Conservation (phyloP, 2,888 invertebrate genomes). For the Diachrysia chrysitis region DNA sequence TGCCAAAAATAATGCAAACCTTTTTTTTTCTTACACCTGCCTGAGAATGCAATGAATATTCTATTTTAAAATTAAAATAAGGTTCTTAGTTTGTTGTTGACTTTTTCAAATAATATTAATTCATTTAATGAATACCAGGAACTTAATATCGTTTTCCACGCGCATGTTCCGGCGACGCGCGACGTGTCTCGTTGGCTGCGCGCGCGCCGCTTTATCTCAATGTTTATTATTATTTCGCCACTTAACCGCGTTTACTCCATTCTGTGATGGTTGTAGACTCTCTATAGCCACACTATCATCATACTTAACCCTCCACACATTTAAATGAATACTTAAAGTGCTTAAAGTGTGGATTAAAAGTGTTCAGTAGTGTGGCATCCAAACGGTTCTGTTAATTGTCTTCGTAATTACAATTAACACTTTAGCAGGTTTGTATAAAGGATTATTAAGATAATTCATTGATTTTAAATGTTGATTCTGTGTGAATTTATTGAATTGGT, state of each 20-base stretch:
- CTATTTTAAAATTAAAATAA: too few species aligned
- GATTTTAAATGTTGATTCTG: constrained; percentile 36
- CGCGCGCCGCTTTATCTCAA: constrained; percentile 55
- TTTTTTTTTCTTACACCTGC: too few species aligned
- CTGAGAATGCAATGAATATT: too few species aligned
- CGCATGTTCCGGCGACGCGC: constrained; percentile 14
- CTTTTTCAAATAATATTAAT: neutral
- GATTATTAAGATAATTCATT: constrained; percentile 17
- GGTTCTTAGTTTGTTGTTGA: too few species aligned
- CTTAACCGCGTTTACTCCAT: constrained; percentile 27
- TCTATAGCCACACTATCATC: constrained; percentile 21
- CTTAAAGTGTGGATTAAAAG: constrained; percentile 34
- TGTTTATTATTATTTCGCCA: constrained; percentile 56
- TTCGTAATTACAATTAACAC: constrained; percentile 49
- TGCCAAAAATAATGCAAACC: neutral
- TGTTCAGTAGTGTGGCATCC: constrained; percentile 33
- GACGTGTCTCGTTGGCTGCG: constrained; percentile 67
- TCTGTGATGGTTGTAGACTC: constrained; percentile 15
- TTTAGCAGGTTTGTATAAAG: constrained; percentile 19
- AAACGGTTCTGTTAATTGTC: constrained; percentile 27
- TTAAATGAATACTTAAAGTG: constrained; percentile 35
- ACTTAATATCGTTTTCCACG: constrained; percentile 15
- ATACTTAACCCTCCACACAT: constrained; percentile 26
- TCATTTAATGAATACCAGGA: constrained; percentile 8
- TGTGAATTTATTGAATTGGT: constrained; percentile 7